Evolutionary conservation across 2,113 vertebrate genomes (phyloP), one percentile per base, ranked within the genome.

Genomic region (Burhinus bistriatus): DNA sequence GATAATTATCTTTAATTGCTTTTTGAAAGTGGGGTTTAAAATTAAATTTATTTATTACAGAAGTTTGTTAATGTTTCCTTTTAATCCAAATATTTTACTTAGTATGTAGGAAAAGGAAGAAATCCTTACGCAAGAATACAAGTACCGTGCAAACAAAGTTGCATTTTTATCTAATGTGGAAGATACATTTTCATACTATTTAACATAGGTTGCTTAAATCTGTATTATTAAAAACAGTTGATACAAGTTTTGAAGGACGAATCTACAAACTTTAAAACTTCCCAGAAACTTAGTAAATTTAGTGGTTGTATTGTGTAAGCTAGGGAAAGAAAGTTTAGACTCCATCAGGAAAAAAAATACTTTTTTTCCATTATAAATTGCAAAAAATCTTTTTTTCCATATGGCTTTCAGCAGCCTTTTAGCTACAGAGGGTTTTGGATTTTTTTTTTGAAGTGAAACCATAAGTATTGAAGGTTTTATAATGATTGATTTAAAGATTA

Each of bases 161-260:
- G 2, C 5, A 4, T 49, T 82, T 84, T 44, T 85, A 40, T 38
- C 18, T 65, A 23, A 27, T 11, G 3, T 44, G 19, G 6, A 62
- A 68, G 27, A n/a, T 25, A 42, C 4, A 13, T 82, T 97, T 88
- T 52, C 13, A 22, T 64, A 13, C 9, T 47, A 3, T 80, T 64
- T 64, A 30, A 65, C 4, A 59, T 12, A 18, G 5, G 19, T 29
- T 89, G 18, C 20, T 78, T 77, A 61, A 59, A 47, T 54, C 22
- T 1, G 0, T 47, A 11, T n/a, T 45, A 45, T 17, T 52, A 73
- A 52, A 87, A 83, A 7, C 1, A 36, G 6, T 26, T 0, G 2
- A 55, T 40, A 10, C 1, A n/a, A 58, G 7, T 79, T 88, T 68
- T 71, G 36, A 86, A 76, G 51, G 34, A 61, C 0, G 5, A 84